These are phyloP conservation scores for Cyrtonyx montezumae DNA, from an alignment of 2,113 vertebrate genomes.

Conservation along the genomic window DNA sequence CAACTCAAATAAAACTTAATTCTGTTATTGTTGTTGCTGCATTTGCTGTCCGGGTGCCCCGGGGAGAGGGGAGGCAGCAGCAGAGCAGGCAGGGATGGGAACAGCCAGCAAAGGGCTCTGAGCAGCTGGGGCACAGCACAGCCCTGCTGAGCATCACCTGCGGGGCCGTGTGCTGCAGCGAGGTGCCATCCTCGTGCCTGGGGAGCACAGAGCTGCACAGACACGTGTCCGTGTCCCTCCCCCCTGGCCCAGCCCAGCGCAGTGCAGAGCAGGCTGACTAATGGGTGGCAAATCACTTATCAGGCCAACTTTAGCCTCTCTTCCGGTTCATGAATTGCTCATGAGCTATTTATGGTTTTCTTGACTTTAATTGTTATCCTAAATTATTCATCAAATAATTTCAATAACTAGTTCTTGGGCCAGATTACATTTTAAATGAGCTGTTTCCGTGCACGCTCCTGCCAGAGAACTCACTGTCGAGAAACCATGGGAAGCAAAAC, in stretches of 20 bases:
- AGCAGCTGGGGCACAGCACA: neutral
- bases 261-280: constrained; percentile 10
- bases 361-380: constrained; percentile 67
- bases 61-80: rapidly evolving
- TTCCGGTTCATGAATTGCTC: constrained; percentile 60
- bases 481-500: neutral
- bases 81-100: rapidly evolving
- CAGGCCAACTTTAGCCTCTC: constrained; percentile 52
- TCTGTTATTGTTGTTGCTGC: neutral
- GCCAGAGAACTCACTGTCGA: neutral
- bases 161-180: rapidly evolving
- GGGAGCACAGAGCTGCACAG: rapidly evolving
- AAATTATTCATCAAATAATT: constrained; percentile 73
- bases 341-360: constrained; percentile 63
- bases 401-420: constrained; percentile 31
- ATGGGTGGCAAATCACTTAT: constrained; percentile 57
- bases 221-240: neutral
- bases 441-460: constrained; percentile 1
- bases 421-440: constrained; percentile 51
- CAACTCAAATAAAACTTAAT: neutral
- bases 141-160: rapidly evolving
- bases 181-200: no score
- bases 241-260: no score
- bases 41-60: neutral
- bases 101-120: neutral